A percentile compares a stretch with the other conserved stretches of the same genome.
These are phyloP conservation scores for Rhinoptilus africanus DNA, from an alignment of 2,113 vertebrate species.

Conservation along the genomic window DNA sequence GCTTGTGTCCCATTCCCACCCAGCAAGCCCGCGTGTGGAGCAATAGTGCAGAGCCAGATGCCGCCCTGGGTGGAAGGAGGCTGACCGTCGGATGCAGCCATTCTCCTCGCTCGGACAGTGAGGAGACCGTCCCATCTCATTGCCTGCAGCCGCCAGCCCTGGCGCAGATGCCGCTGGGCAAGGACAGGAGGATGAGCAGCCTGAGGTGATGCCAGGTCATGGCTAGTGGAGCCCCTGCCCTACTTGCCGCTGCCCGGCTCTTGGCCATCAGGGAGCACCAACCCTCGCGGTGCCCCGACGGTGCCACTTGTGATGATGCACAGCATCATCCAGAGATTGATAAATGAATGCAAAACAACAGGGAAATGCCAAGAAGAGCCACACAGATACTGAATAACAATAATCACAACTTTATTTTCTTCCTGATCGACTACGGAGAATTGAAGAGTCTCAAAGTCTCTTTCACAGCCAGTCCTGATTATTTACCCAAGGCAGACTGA, in stretches of 20 bases:
- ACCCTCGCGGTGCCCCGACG: rapidly evolving
- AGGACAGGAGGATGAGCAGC: neutral
- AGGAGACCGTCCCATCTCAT: neutral
- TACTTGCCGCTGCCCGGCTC: neutral
- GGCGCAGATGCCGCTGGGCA: neutral
- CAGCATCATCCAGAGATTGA: too few species aligned
- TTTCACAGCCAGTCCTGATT: neutral
- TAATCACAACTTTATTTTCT: neutral
- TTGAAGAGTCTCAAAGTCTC: neutral
- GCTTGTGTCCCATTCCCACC: neutral
- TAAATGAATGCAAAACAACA: neutral
- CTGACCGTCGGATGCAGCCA: rapidly evolving
- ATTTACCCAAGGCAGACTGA: neutral
- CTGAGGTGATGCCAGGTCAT: neutral
- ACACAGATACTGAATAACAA: neutral
- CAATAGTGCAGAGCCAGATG: neutral
- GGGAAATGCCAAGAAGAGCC: neutral
- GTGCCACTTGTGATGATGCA: rapidly evolving
- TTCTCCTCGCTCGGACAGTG: rapidly evolving
- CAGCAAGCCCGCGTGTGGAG: neutral
- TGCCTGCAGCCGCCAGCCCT: neutral
- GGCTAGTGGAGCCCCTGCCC: neutral
- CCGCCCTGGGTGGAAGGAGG: rapidly evolving
- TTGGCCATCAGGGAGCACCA: neutral
- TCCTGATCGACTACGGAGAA: rapidly evolving